Conservation (phyloP, 2,888 invertebrate genomes). For the Andrena marginata region DNA sequence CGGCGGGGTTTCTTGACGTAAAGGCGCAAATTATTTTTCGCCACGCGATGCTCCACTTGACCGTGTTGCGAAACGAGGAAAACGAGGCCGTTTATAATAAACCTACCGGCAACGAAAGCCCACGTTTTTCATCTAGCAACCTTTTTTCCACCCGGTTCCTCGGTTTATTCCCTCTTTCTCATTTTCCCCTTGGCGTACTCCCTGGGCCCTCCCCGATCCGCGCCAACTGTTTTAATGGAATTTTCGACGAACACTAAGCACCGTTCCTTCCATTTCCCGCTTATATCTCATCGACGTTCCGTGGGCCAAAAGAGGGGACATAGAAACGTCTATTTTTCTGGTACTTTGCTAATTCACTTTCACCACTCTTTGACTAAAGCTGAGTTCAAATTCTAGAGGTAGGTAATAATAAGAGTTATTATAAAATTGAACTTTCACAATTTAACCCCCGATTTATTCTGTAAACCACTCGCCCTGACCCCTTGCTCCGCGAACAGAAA, state of each 20-base stretch:
- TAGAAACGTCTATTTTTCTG: too few relatives aligned
- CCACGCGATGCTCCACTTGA: slow-evolving; percentile 74
- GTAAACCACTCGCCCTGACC: neutral
- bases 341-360: too few relatives aligned
- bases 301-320: slow-evolving; percentile 2
- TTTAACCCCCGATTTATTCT: too few relatives aligned
- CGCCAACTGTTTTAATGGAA: slow-evolving; percentile 66
- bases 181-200: slow-evolving; percentile 30
- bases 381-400: too few relatives aligned
- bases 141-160: slow-evolving; percentile 15
- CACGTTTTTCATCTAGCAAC: slow-evolving; percentile 55
- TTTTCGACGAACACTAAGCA: slow-evolving; percentile 47
- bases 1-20: slow-evolving; percentile 46
- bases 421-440: too few relatives aligned
- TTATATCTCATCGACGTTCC: slow-evolving; percentile 19
- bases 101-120: slow-evolving; percentile 66
- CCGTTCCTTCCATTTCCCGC: slow-evolving; percentile 26
- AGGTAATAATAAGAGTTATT: too few relatives aligned
- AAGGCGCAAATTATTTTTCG: slow-evolving; percentile 70
- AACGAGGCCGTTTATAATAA: slow-evolving; percentile 76
- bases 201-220: slow-evolving; percentile 56
- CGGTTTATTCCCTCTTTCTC: slow-evolving; percentile 10
- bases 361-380: too few relatives aligned
- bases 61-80: slow-evolving; percentile 73
- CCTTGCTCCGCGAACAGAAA: neutral